A percentile compares a stretch with the other conserved stretches of the same genome.
These are phyloP conservation scores for Escarpia spicata DNA, from an alignment of 2,888 invertebrate genomes.

Conservation along the genomic window DNA sequence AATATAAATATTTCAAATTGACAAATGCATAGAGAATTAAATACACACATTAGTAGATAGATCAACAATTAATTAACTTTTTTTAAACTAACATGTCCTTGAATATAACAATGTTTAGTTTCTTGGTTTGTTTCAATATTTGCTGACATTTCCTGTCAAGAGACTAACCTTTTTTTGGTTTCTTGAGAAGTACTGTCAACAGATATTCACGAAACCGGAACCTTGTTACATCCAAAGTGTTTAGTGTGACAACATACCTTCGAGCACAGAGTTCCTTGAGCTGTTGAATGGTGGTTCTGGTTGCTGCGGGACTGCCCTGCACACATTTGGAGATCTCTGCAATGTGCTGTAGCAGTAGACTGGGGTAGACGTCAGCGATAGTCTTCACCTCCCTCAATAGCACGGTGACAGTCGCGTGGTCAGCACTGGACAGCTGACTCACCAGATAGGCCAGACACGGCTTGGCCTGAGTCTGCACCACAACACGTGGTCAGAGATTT, in stretches of 20 bases:
- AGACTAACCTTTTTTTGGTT: too few relatives aligned
- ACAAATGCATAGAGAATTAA: too few relatives aligned
- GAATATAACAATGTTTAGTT: too few relatives aligned
- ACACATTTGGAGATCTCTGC: constrained; percentile 76
- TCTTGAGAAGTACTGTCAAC: too few relatives aligned
- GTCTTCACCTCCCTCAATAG: constrained; percentile 83
- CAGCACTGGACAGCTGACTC: constrained; percentile 77
- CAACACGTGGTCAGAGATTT: not conserved
- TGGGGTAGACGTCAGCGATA: constrained; percentile 82
- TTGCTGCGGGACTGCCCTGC: constrained; percentile 60
- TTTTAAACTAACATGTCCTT: too few relatives aligned
- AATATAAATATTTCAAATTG: too few relatives aligned
- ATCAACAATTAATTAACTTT: too few relatives aligned
- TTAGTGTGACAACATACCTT: constrained; percentile 38
- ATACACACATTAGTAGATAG: too few relatives aligned
- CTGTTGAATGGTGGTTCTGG: constrained; percentile 65
- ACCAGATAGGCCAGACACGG: constrained; percentile 84
- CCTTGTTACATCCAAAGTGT: not conserved
- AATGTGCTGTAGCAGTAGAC: constrained; percentile 81
- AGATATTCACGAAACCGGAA: not conserved
- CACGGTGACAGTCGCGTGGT: constrained; percentile 78
- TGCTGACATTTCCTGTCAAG: too few relatives aligned
- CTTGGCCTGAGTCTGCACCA: constrained; percentile 78
- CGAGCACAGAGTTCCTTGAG: constrained; percentile 58
- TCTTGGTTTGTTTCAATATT: too few relatives aligned